Conservation (phyloP, 1,140 invertebrate species). For the Drosophila nigromelanica region DNA sequence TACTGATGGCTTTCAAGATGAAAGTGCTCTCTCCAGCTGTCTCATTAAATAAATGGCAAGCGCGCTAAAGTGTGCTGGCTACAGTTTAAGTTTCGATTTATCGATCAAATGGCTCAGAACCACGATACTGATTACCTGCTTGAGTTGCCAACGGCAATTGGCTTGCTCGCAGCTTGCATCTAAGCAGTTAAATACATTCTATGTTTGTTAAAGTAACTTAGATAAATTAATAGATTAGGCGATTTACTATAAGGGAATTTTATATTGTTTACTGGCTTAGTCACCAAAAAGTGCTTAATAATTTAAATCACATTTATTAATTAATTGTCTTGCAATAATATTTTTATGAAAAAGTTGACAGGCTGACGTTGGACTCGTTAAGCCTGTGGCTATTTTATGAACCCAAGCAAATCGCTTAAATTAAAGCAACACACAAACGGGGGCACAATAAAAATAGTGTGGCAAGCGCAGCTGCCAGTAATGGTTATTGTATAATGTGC, state of each 20-base stretch:
- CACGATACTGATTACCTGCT: constrained; percentile 11
- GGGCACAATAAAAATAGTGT: constrained; percentile 77
- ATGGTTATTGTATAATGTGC: constrained; percentile 66
- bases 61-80: background rate
- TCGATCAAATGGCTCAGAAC: constrained; percentile 6
- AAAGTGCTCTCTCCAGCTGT: constrained; percentile 19
- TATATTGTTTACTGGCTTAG: too few relatives aligned
- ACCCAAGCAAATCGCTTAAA: constrained; percentile 73
- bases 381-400: constrained; percentile 62
- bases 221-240: background rate
- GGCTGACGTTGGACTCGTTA: constrained; percentile 35
- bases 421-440: constrained; percentile 65
- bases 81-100: constrained; percentile 7
- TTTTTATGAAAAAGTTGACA: constrained; percentile 47
- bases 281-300: constrained; percentile 9
- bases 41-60: constrained; percentile 43
- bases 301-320: constrained; percentile 15
- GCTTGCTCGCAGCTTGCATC: too few relatives aligned
- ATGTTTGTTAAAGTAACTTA: too few relatives aligned
- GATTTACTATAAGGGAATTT: too few relatives aligned
- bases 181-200: background rate
- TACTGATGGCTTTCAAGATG: constrained; percentile 19
- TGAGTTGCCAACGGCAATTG: too few relatives aligned
- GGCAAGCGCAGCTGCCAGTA: constrained; percentile 72
- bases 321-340: constrained; percentile 47